Evolutionary conservation across 1,140 invertebrate species (phyloP).

Genomic region (Calliphora vicina): DNA sequence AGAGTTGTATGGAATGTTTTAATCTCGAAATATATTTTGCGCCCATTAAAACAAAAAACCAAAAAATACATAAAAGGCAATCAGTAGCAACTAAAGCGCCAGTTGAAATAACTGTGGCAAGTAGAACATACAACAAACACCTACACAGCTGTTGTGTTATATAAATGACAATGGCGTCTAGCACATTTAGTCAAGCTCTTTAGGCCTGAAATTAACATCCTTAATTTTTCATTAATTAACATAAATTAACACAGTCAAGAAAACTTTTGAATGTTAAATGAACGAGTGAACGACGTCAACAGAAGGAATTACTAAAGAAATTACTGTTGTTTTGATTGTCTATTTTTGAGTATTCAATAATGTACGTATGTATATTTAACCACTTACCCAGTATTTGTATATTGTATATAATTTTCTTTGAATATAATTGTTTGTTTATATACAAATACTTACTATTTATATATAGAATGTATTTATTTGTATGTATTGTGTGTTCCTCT

Average conservation of each 20-base stretch:
- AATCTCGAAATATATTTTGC: background rate
- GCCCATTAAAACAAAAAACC: background rate
- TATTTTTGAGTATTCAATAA: background rate
- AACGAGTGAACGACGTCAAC: background rate
- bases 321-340: background rate
- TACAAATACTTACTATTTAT: too few species aligned
- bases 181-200: constrained; percentile 3
- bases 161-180: background rate
- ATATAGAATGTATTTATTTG: background rate
- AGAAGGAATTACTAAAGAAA: background rate
- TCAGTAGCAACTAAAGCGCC: background rate
- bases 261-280: constrained; percentile 12
- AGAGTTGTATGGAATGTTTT: background rate
- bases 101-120: background rate
- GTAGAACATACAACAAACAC: too few species aligned
- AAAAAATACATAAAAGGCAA: background rate
- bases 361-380: background rate
- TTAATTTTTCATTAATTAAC: constrained; percentile 17
- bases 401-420: background rate
- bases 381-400: background rate
- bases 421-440: background rate
- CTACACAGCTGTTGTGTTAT: too few species aligned
- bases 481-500: background rate
- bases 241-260: background rate
- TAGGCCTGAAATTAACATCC: constrained; percentile 16